phyloP scores from a whole-genome alignment of 2,888 invertebrate genomes.

The Drosophila infuscata region DNA sequence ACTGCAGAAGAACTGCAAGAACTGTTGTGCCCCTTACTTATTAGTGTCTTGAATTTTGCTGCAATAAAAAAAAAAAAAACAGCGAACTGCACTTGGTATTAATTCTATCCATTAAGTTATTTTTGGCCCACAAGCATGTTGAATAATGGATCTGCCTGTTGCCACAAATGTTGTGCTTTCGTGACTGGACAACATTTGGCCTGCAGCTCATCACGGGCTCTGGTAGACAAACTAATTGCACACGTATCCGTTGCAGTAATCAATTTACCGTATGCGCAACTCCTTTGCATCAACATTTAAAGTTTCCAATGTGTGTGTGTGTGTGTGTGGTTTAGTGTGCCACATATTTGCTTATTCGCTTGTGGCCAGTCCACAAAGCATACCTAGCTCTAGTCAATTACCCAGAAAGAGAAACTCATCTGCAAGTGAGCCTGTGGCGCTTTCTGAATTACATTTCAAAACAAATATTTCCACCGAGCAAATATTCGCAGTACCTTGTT shows the following conservation, averaged over 20 bases:
- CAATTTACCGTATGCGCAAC: constrained; percentile 51
- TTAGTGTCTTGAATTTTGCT: constrained; percentile 64
- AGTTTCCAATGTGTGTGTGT: constrained; percentile 1
- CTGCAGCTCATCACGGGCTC: background rate
- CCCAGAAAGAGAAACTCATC: constrained; percentile 24
- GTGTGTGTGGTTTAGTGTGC: constrained; percentile 5
- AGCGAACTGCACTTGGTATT: constrained; percentile 59
- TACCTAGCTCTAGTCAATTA: background rate
- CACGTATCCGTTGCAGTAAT: constrained; percentile 52
- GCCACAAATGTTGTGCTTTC: constrained; percentile 22
- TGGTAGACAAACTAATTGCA: constrained; percentile 47
- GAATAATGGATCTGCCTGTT: constrained; percentile 29
- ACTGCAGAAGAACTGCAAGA: background rate
- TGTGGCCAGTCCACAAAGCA: constrained; percentile 22
- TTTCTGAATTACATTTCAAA: constrained; percentile 32
- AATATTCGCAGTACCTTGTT: constrained; percentile 28
- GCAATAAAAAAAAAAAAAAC: constrained; percentile 16
- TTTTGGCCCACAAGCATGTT: constrained; percentile 15
- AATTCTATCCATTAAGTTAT: constrained; percentile 66
- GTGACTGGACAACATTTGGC: constrained; percentile 48
- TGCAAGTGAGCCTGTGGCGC: constrained; percentile 27
- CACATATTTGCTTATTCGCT: constrained; percentile 17
- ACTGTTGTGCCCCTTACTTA: constrained; percentile 39
- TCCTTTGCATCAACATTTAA: constrained; percentile 34
- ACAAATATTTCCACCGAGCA: constrained; percentile 38